Conservation (phyloP, 2,888 invertebrate species). For the Cotesia congregata region DNA sequence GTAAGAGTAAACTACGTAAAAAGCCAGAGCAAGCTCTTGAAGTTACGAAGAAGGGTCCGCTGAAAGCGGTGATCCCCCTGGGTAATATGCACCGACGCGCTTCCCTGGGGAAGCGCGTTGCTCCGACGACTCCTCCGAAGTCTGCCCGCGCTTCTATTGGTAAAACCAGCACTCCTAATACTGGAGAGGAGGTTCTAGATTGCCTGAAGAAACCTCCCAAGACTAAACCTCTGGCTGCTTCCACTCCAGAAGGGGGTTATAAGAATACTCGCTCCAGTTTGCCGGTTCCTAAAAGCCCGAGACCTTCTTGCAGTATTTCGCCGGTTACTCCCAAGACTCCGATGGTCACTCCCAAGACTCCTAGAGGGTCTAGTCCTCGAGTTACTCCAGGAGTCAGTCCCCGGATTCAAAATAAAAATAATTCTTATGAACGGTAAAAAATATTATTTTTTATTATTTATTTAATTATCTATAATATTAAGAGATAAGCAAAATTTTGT, state of each 20-base stretch:
- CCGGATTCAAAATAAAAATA: not conserved
- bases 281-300: slow-evolving; percentile 44
- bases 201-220: slow-evolving; percentile 50
- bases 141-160: slow-evolving; percentile 31
- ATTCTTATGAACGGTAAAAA: slow-evolving; percentile 13
- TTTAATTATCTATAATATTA: not conserved
- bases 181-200: slow-evolving; percentile 28
- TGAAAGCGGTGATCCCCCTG: slow-evolving; percentile 65
- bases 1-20: slow-evolving; percentile 58
- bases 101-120: slow-evolving; percentile 45
- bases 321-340: slow-evolving; percentile 53
- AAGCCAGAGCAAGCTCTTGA: slow-evolving; percentile 50
- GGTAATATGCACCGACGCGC: slow-evolving; percentile 44
- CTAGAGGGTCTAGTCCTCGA: too few relatives aligned
- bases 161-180: slow-evolving; percentile 63
- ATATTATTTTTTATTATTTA: not conserved
- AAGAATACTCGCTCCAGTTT: slow-evolving; percentile 30
- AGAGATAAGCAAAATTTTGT: too few relatives aligned
- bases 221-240: slow-evolving; percentile 62
- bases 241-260: slow-evolving; percentile 58
- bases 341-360: slow-evolving; percentile 16
- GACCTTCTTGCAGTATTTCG: slow-evolving; percentile 55
- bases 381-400: not conserved
- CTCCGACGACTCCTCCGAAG: slow-evolving; percentile 53
- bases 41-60: slow-evolving; percentile 60